These are phyloP conservation scores for Stenurella melanura DNA, from an alignment of 2,888 invertebrate genomes.

Conservation along the genomic window DNA sequence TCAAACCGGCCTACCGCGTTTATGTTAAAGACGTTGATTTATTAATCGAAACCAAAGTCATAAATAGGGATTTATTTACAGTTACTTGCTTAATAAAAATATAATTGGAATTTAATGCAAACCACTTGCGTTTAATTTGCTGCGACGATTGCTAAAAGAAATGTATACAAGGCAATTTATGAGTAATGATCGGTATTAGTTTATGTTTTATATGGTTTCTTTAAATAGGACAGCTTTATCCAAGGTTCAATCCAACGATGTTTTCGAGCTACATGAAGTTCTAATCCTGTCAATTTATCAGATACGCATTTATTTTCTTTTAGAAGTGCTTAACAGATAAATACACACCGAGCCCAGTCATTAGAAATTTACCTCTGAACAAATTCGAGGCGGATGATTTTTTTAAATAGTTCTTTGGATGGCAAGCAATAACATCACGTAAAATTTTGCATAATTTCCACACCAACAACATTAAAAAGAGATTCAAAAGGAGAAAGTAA, in stretches of 20 bases:
- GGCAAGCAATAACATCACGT: no score
- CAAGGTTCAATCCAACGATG: not conserved
- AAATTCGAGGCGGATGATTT: no score
- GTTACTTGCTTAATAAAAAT: not conserved
- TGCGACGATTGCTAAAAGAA: not conserved
- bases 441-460: no score
- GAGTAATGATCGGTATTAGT: not conserved
- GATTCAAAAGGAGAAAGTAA: no score
- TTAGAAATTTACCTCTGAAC: no score
- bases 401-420: no score
- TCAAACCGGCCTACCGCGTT: not conserved
- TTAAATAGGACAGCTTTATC: not conserved
- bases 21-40: not conserved
- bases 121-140: conserved; percentile 1
- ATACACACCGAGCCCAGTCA: no score
- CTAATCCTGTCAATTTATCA: no score
- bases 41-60: not conserved
- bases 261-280: not conserved
- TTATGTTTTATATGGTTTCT: not conserved
- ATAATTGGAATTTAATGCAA: not conserved
- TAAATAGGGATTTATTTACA: conserved; percentile 2
- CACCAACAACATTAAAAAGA: no score
- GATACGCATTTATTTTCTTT: no score
- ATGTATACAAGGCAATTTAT: conserved; percentile 4
- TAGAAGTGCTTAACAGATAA: no score